Evolutionary conservation across 2,797 vertebrate genomes (phyloP).

Genomic region (Rousettus madagascariensis): DNA sequence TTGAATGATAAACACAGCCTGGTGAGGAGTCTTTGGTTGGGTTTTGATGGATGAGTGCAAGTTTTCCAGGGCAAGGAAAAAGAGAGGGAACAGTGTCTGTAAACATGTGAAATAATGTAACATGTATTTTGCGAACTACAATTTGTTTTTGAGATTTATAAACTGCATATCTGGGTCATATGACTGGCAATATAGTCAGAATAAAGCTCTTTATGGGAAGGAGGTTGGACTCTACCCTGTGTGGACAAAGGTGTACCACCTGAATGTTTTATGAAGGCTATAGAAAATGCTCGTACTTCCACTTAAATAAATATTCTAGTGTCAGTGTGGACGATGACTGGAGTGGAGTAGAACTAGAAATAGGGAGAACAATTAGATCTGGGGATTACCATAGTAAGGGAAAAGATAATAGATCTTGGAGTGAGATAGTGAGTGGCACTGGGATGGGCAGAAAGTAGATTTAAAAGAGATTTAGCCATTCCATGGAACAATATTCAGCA

Average conservation of each 20-base stretch:
- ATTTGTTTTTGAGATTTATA: not conserved
- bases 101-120: not conserved
- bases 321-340: not conserved
- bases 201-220: not conserved
- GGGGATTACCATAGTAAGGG: not conserved
- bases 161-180: not conserved
- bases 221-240: not conserved
- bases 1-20: not conserved
- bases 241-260: not conserved
- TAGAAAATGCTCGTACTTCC: not conserved
- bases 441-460: not conserved
- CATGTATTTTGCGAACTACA: not conserved
- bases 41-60: not conserved
- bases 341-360: not conserved
- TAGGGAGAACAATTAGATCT: not conserved
- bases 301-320: not conserved
- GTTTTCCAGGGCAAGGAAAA: not conserved
- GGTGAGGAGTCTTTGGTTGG: not conserved
- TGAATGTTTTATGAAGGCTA: not conserved
- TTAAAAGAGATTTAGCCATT: not conserved
- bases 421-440: not conserved
- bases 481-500: not conserved
- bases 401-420: not conserved
- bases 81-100: not conserved
- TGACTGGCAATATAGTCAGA: not conserved